phyloP scores from a whole-genome alignment of 2,888 invertebrate genomes.

The Archips crataeganus region DNA sequence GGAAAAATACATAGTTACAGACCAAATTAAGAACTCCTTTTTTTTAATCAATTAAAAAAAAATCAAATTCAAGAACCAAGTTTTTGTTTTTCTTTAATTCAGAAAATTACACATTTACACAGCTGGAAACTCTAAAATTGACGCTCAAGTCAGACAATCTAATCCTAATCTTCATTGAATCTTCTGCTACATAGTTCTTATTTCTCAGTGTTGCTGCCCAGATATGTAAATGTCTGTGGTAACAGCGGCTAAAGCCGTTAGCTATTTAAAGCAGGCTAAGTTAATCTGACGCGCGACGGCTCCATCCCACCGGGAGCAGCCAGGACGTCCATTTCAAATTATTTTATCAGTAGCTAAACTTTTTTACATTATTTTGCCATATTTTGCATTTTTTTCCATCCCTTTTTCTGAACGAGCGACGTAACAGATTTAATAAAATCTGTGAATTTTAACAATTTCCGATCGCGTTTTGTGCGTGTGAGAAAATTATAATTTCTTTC shows the following conservation, averaged over 20 bases:
- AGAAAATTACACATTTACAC: too few relatives aligned
- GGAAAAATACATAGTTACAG: too few relatives aligned
- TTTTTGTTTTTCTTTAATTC: too few relatives aligned
- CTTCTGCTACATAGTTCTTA: neutral
- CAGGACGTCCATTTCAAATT: conserved; percentile 62
- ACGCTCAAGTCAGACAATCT: too few relatives aligned
- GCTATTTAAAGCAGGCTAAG: conserved; percentile 30
- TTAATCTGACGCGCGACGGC: conserved; percentile 64
- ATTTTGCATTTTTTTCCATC: neutral
- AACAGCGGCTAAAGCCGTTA: conserved; percentile 23
- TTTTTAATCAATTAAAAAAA: too few relatives aligned
- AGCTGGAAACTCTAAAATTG: too few relatives aligned
- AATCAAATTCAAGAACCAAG: too few relatives aligned
- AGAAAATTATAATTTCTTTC: neutral
- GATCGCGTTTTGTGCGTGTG: neutral
- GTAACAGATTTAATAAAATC: neutral
- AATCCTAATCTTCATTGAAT: too few relatives aligned
- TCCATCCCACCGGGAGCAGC: conserved; percentile 55
- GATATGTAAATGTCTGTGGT: conserved; percentile 15
- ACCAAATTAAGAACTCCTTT: too few relatives aligned
- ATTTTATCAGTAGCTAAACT: conserved; percentile 52
- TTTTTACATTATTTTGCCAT: conserved; percentile 24
- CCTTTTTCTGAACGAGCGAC: conserved; percentile 2
- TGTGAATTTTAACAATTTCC: neutral
- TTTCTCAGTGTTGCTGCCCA: neutral